These are phyloP conservation scores for Gymnoscopelus microlampas DNA, from an alignment of 2,797 vertebrate species.

Conservation along the genomic window DNA sequence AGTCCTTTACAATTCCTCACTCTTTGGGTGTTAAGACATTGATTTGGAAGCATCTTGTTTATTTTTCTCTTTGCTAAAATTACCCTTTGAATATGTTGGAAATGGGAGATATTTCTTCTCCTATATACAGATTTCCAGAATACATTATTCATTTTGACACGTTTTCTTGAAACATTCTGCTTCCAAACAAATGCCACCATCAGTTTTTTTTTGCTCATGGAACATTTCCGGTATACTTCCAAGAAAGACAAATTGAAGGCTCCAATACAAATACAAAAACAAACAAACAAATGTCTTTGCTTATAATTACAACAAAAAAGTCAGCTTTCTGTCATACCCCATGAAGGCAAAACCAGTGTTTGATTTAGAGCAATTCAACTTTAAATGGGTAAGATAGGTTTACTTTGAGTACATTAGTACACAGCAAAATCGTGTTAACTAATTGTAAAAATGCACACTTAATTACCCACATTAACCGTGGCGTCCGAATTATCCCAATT, in stretches of 20 bases:
- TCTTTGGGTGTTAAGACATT: conserved; percentile 90
- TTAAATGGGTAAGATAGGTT: conserved; percentile 23
- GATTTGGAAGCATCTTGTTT: conserved; percentile 88
- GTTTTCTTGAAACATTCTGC: conserved; percentile 46
- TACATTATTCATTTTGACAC: conserved; percentile 12
- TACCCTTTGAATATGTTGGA: conserved; percentile 35
- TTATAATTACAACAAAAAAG: conserved; percentile 28
- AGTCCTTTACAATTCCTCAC: conserved; percentile 87
- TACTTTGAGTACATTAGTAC: conserved; percentile 14
- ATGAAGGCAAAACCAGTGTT: conserved; percentile 30
- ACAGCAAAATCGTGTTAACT: too few species aligned
- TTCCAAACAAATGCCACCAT: conserved; percentile 69
- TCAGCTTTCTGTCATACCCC: conserved; percentile 17
- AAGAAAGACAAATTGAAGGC: conserved; percentile 8
- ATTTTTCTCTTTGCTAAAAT: conserved; percentile 29
- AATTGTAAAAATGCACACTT: too few species aligned
- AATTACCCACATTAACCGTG: too few species aligned
- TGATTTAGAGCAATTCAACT: conserved; percentile 28
- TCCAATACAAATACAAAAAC: conserved; percentile 5
- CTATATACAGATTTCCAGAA: conserved; percentile 31
- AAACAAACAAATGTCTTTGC: conserved; percentile 18
- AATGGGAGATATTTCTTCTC: conserved; percentile 22
- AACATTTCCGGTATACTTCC: conserved; percentile 28
- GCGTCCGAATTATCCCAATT: too few species aligned
- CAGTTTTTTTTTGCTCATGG: conserved; percentile 30